Conservation (phyloP, 2,888 invertebrate genomes). For the Andrena dorsata region DNA sequence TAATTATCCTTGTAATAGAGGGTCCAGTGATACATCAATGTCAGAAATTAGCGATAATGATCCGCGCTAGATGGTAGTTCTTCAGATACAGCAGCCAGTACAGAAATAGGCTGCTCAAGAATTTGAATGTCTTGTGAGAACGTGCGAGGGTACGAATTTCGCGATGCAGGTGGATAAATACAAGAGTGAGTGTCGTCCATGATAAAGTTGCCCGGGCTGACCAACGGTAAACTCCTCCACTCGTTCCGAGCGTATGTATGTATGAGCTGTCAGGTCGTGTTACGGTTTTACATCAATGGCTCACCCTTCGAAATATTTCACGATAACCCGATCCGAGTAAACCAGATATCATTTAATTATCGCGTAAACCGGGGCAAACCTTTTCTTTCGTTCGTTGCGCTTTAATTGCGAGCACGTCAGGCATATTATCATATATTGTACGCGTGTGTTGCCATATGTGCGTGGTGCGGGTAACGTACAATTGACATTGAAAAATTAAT, state of each 20-base stretch:
- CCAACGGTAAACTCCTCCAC: constrained; percentile 34
- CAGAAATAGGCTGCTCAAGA: neutral
- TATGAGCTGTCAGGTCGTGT: constrained; percentile 25
- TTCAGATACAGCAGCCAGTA: neutral
- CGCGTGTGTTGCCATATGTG: neutral
- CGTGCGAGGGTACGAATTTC: neutral
- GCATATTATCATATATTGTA: neutral
- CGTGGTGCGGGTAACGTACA: neutral
- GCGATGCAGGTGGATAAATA: constrained; percentile 25
- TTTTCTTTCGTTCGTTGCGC: constrained; percentile 17
- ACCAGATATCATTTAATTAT: constrained; percentile 38
- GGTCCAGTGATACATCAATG: too few relatives aligned
- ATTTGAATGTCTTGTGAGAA: neutral
- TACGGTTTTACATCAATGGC: constrained; percentile 30
- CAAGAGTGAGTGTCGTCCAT: constrained; percentile 10
- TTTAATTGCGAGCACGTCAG: constrained; percentile 29
- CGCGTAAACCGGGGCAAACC: neutral
- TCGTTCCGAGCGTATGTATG: constrained; percentile 27
- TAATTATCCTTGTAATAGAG: too few relatives aligned
- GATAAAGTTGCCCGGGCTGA: constrained; percentile 35
- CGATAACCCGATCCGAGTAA: constrained; percentile 29
- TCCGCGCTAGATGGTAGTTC: too few relatives aligned
- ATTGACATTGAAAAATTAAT: neutral
- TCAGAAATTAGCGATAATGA: too few relatives aligned
- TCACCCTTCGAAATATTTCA: constrained; percentile 33